These are phyloP conservation scores for Pungitius pungitius DNA, from an alignment of 2,113 vertebrate genomes.

Conservation along the genomic window DNA sequence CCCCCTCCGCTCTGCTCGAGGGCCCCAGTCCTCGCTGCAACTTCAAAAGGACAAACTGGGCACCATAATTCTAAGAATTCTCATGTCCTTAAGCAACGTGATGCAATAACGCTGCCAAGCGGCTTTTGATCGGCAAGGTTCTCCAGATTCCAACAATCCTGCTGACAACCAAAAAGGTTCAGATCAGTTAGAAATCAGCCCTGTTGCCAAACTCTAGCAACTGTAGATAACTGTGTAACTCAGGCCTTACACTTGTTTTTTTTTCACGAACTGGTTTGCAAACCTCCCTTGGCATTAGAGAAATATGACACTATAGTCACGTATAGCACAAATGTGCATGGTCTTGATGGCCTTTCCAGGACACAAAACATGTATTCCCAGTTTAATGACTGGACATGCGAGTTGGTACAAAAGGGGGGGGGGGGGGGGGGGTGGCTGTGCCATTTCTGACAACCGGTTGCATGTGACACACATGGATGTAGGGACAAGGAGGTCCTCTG, in stretches of 20 bases:
- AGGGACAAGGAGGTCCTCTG: constrained; percentile 23
- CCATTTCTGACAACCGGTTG: constrained; percentile 53
- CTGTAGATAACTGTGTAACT: too few species aligned
- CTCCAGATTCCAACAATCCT: neutral
- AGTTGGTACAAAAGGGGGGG: constrained; percentile 8
- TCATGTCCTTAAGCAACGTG: neutral
- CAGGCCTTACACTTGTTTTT: too few species aligned
- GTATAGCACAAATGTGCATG: too few species aligned
- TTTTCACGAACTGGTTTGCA: too few species aligned
- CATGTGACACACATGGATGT: constrained; percentile 38
- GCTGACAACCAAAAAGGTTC: too few species aligned
- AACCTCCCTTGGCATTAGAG: too few species aligned
- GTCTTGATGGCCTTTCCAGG: too few species aligned
- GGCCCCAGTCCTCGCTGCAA: neutral
- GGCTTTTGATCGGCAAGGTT: neutral
- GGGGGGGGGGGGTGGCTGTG: constrained; percentile 6
- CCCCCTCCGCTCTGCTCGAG: neutral
- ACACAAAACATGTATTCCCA: neutral
- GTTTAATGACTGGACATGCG: constrained; percentile 21
- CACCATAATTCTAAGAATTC: neutral
- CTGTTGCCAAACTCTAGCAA: too few species aligned
- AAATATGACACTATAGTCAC: too few species aligned
- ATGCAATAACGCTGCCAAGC: neutral
- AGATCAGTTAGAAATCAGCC: neutral
- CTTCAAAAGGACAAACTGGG: neutral